Evolutionary conservation across 1,140 invertebrate genomes (phyloP).

Genomic region (Pectinophora gossypiella): DNA sequence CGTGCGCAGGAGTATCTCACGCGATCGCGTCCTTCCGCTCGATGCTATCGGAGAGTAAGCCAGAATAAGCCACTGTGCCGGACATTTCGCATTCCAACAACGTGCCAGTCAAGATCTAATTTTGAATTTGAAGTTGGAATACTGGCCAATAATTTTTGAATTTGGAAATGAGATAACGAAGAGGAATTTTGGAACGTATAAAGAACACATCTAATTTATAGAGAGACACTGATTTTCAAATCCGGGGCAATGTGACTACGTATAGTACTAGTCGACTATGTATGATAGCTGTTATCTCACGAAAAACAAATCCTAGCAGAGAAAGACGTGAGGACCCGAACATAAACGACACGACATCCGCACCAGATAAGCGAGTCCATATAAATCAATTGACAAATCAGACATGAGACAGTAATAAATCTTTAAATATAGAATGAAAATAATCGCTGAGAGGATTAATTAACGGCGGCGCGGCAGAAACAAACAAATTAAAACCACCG

Average conservation of each 20-base stretch:
- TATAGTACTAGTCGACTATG: neutral
- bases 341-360: neutral
- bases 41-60: slow-evolving; percentile 31
- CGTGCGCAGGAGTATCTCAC: slow-evolving; percentile 50
- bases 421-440: neutral
- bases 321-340: neutral
- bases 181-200: neutral
- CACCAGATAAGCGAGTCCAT: neutral
- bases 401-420: neutral
- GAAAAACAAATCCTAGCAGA: neutral
- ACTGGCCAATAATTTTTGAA: neutral
- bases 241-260: no score
- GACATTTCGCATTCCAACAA: slow-evolving; percentile 37
- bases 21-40: slow-evolving; percentile 45
- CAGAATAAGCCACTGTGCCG: slow-evolving; percentile 44
- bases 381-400: neutral
- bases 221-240: neutral
- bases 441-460: neutral
- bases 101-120: neutral
- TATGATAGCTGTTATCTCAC: neutral
- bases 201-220: neutral
- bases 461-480: slow-evolving; percentile 9
- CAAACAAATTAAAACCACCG: slow-evolving; percentile 35
- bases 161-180: neutral
- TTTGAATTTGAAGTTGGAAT: neutral